Conservation (phyloP, 2,113 vertebrate genomes). For the Crypturellus undulatus region DNA sequence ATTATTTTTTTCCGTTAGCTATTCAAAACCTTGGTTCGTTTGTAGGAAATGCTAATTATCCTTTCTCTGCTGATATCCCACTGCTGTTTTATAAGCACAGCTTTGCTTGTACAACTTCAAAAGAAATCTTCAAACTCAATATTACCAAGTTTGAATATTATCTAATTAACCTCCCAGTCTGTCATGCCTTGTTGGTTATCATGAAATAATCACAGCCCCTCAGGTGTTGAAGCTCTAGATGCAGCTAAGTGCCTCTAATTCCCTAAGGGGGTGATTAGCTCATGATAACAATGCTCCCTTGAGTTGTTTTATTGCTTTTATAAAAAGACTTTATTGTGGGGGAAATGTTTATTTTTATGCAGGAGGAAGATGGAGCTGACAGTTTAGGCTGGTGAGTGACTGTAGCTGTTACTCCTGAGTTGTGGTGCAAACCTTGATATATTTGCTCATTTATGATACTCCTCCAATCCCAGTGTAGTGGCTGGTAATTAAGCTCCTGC, state of each 20-base stretch:
- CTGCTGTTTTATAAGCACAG: slow-evolving; percentile 68
- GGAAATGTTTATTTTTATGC: slow-evolving; percentile 83
- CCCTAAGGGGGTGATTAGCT: slow-evolving; percentile 81
- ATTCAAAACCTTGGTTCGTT: slow-evolving; percentile 72
- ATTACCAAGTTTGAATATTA: slow-evolving; percentile 78
- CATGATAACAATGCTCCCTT: slow-evolving; percentile 79
- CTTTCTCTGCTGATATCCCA: slow-evolving; percentile 63
- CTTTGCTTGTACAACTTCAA: slow-evolving; percentile 75
- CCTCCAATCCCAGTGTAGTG: slow-evolving; percentile 35
- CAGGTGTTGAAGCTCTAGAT: slow-evolving; percentile 75
- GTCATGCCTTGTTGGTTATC: slow-evolving; percentile 77
- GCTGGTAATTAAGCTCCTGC: slow-evolving; percentile 54
- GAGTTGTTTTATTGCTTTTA: slow-evolving; percentile 81
- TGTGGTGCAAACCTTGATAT: slow-evolving; percentile 32
- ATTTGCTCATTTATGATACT: slow-evolving; percentile 62
- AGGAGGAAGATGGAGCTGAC: slow-evolving; percentile 75
- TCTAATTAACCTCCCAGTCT: slow-evolving; percentile 80
- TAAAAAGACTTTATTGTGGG: slow-evolving; percentile 79
- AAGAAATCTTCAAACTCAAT: slow-evolving; percentile 76
- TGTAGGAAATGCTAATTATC: slow-evolving; percentile 76
- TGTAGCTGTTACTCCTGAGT: slow-evolving; percentile 66
- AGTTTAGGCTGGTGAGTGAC: slow-evolving; percentile 74
- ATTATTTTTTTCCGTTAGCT: slow-evolving; percentile 70
- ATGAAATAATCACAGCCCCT: slow-evolving; percentile 78
- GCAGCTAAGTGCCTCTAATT: slow-evolving; percentile 78